These are phyloP conservation scores for Brachynemurus nebulosus DNA, from an alignment of 2,888 invertebrate species.

Conservation along the genomic window DNA sequence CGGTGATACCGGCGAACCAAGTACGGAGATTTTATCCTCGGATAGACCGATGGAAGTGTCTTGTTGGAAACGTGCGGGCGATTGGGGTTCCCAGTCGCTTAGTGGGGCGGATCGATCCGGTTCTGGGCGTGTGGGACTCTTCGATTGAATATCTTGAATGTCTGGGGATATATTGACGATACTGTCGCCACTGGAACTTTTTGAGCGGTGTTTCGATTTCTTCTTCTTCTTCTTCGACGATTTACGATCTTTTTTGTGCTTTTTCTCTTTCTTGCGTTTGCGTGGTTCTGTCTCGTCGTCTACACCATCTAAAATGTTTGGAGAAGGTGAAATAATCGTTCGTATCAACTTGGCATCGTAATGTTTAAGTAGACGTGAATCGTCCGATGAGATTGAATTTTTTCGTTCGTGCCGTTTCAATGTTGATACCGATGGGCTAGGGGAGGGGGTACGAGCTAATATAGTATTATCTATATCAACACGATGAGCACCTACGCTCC, in stretches of 20 bases:
- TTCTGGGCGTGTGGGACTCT: constrained; percentile 20
- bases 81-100: constrained; percentile 38
- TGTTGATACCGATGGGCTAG: constrained; percentile 22
- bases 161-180: constrained; percentile 40
- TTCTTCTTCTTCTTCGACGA: constrained; percentile 56
- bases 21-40: constrained; percentile 26
- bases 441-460: constrained; percentile 35
- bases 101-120: constrained; percentile 30
- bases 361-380: constrained; percentile 20
- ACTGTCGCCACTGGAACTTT: constrained; percentile 53
- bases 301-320: constrained; percentile 6
- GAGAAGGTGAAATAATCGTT: constrained; percentile 24
- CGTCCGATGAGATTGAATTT: constrained; percentile 30
- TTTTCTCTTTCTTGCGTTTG: constrained; percentile 56
- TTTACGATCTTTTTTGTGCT: constrained; percentile 51
- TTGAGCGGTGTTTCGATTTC: constrained; percentile 49
- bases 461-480: constrained; percentile 30
- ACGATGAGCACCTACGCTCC: constrained; percentile 17
- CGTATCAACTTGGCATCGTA: constrained; percentile 21
- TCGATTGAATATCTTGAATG: constrained; percentile 25
- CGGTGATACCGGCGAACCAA: constrained; percentile 44
- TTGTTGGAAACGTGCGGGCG: neutral
- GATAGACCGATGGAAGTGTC: too few species aligned
- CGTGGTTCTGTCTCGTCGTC: constrained; percentile 29
- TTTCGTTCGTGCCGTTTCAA: constrained; percentile 28